These are phyloP conservation scores for Arothron firmamentum DNA, from an alignment of 2,113 vertebrate species.

Conservation along the genomic window DNA sequence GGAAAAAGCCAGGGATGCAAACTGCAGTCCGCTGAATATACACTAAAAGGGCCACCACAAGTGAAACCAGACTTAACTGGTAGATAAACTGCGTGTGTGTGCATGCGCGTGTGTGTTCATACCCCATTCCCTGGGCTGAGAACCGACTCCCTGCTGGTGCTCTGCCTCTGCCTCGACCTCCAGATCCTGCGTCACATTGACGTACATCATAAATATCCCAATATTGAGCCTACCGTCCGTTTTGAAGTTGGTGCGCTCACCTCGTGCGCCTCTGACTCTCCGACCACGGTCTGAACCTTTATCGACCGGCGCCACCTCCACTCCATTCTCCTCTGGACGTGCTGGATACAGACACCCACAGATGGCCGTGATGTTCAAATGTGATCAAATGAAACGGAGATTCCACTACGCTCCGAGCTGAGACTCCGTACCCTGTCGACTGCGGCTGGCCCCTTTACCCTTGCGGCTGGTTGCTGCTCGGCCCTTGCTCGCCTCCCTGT, in stretches of 20 bases:
- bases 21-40: not conserved
- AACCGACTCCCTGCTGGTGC: constrained; percentile 85
- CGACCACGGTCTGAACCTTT: constrained; percentile 84
- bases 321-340: constrained; percentile 90
- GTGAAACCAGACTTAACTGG: not conserved
- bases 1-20: constrained; percentile 23
- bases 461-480: constrained; percentile 79
- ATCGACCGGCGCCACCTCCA: constrained; percentile 83
- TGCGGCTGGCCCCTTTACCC: constrained; percentile 82
- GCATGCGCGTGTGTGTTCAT: constrained; percentile 46
- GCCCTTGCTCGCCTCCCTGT: constrained; percentile 83
- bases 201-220: constrained; percentile 12
- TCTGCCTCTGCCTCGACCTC: constrained; percentile 85
- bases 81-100: too few relatives aligned
- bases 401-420: too few relatives aligned
- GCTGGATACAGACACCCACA: constrained; percentile 57
- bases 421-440: constrained; percentile 76
- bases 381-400: not conserved
- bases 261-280: constrained; percentile 80
- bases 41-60: not conserved
- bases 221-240: not conserved
- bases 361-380: not conserved
- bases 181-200: constrained; percentile 76
- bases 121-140: constrained; percentile 96
- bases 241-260: constrained; percentile 65